Evolutionary conservation across 2,113 vertebrate species (phyloP), one percentile per base, ranked within the genome.

Genomic region (Cebus imitator): DNA sequence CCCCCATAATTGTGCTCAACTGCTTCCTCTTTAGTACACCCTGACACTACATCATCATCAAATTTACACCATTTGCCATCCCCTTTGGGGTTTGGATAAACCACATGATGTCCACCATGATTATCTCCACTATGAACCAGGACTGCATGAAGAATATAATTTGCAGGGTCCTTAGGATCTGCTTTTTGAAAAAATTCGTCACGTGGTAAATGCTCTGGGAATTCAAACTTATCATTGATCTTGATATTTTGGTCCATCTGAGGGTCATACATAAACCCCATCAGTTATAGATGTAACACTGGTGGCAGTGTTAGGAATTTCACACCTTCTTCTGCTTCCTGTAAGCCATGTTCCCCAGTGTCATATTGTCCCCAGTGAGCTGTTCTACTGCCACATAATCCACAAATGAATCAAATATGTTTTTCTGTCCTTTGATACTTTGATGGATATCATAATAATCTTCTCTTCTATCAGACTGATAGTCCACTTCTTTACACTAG

Each of bases 361-460:
- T 64, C 61, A 12, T 30, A 30, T 64, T 64, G 61, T 64, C 61
- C 27, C 61, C 27, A 14, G 6, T 64, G 61, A 64, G 61, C 61
- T 30, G 27, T 64, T 64, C 61, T 64, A 30, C 61, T 64, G 61
- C 27, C 61, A 30, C 25, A 64, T 64, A 64, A 64, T 64, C 27
- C 61, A 64, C 61, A 64, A 64, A 64, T 64, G 61, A 64, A 30
- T 64, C 61, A 64, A 64, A 64, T 64, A 64, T 99, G 84, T 99
- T 99, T 98, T 99, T 99, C 99, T 99, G 99, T 99, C 99, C 99
- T 99, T 99, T 99, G 99, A 99, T 99, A 98, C 99, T 99, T 96
- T 99, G 99, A 98, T 99, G 99, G 98, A 99, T 99, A 97, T 99
- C 99, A 76, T 99, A 99, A 98, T 99, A 99, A 98, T 99, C 99